Percentiles rank a stretch among this genome's conserved stretches.
Conservation (phyloP, 2,888 invertebrate species). For the Tiphia femorata region DNA sequence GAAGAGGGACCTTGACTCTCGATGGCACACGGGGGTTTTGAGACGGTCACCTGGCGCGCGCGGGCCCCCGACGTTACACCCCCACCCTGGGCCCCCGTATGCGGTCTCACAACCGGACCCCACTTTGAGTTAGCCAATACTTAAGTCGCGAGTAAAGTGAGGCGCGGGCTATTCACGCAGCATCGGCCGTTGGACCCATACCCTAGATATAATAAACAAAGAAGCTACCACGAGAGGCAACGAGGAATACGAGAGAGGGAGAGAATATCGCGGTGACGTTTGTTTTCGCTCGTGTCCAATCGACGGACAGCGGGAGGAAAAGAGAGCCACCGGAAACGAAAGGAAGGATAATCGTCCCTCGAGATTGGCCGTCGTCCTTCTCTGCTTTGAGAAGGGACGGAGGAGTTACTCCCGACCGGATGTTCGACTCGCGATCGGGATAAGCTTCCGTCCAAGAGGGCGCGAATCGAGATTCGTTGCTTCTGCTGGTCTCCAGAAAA, state of each 20-base stretch:
- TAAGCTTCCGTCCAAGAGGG: no score
- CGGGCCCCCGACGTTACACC: conserved; percentile 22
- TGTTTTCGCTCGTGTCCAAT: neutral
- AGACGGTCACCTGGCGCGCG: conserved; percentile 23
- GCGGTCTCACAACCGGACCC: conserved; percentile 46
- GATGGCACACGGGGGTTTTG: conserved; percentile 18
- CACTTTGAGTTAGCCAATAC: conserved; percentile 63
- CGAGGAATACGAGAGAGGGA: no score
- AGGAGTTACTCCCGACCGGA: neutral
- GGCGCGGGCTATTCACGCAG: conserved; percentile 64
- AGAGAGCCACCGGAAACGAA: neutral
- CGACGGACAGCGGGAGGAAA: neutral
- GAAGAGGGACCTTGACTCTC: conserved; percentile 43
- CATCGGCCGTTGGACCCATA: conserved; percentile 60
- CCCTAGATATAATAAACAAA: neutral
- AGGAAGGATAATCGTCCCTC: neutral
- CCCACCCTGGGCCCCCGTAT: conserved; percentile 22
- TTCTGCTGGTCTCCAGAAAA: no score
- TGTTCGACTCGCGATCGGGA: no score
- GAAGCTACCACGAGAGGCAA: no score
- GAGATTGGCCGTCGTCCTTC: no score
- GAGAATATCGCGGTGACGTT: no score
- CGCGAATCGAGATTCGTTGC: no score
- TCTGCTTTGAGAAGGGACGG: neutral
- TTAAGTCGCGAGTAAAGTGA: conserved; percentile 57